Conservation (phyloP, 2,797 vertebrate genomes). For the Podargus strigoides region DNA sequence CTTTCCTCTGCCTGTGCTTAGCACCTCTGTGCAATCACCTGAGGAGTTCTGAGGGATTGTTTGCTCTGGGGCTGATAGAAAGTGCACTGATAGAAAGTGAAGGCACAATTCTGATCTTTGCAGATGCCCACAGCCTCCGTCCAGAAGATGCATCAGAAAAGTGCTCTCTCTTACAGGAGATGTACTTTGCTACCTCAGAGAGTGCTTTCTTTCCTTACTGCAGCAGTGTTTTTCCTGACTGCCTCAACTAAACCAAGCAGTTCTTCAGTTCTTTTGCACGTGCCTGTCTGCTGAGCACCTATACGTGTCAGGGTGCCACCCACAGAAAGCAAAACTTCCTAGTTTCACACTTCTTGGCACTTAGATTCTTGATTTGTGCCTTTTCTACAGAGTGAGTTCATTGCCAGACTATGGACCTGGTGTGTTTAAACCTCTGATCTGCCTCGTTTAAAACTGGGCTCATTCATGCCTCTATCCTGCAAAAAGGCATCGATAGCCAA, state of each 20-base stretch:
- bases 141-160: not conserved
- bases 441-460: not conserved
- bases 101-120: not conserved
- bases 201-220: not conserved
- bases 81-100: not conserved
- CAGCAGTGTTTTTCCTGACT: not conserved
- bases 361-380: not conserved
- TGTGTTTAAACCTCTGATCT: not conserved
- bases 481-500: not conserved
- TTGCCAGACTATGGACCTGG: not conserved
- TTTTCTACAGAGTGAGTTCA: not conserved
- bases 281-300: not conserved
- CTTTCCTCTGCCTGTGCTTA: not conserved
- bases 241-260: not conserved
- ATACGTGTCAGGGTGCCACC: too few species aligned
- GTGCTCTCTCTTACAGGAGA: not conserved
- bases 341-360: not conserved
- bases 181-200: not conserved
- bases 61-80: not conserved
- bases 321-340: not conserved
- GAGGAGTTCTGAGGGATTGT: not conserved
- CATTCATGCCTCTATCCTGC: not conserved
- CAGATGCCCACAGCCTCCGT: not conserved
- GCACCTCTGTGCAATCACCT: not conserved
- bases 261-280: not conserved